Evolutionary conservation across 2,113 vertebrate genomes (phyloP), one percentile per base, ranked within the genome.

Genomic region (Sturnus vulgaris): DNA sequence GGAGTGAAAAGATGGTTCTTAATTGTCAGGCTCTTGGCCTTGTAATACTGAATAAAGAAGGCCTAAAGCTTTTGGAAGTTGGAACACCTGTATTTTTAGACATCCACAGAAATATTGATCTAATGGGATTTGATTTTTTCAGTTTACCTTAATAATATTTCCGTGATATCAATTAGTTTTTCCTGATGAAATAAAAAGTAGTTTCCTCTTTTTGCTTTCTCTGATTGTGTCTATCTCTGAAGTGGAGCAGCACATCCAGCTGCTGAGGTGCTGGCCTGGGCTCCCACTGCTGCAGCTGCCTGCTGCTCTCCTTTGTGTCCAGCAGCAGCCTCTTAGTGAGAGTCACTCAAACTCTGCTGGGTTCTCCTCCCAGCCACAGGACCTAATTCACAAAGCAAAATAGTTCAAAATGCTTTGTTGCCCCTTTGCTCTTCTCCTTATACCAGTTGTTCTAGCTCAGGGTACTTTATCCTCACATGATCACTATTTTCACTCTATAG

Each of bases 101-200:
- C 50, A 64, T 44, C n/a, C 3, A 8, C 15, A 57, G 46, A 77
- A 95, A 61, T 69, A 65, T 0, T 60, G 69, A 30, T 42, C 40
- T 57, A 42, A 27, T 44, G 19, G 3, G 27, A 24, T 57, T 50
- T 64, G 35, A 12, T 24, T 66, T 85, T 75, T 63, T 40, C 14
- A 39, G 19, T 50, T 87, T 64, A 39, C 23, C 27, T 56, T 79
- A 76, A 55, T 2, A 53, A 30, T n/a, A n/a, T n/a, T 79, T 91
- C 35, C 30, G 39, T 0, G 0, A 16, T 82, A 66, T 28, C 35
- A 28, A 1, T 70, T 59, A 31, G 19, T 76, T 68, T 73, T 9
- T 59, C 16, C 24, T 35, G n/a, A 46, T 61, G 25, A 60, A 76
- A 76, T n/a, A 53, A 57, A 90, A 60, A 6, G 0, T 5, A 28